These are phyloP conservation scores for Metellina segmentata DNA, from an alignment of 2,888 invertebrate genomes.

Conservation along the genomic window DNA sequence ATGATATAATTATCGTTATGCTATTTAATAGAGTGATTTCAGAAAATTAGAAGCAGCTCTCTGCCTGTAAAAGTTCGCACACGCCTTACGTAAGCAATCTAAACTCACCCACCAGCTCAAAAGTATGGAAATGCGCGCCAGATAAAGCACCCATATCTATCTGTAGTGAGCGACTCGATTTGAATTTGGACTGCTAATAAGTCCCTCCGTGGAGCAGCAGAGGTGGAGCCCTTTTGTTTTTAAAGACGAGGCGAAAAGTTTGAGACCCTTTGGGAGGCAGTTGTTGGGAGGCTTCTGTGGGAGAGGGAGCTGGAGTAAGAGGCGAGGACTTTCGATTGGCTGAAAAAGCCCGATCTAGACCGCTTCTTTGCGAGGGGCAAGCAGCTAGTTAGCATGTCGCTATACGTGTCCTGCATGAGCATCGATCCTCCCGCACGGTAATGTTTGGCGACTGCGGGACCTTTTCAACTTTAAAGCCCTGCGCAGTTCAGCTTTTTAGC, in stretches of 20 bases:
- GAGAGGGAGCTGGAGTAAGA: constrained; percentile 1
- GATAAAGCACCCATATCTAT: no score
- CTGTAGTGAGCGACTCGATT: no score
- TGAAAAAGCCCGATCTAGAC: constrained; percentile 54
- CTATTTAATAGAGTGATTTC: no score
- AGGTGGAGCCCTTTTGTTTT: background rate
- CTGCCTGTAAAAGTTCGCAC: no score
- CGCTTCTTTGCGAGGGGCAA: constrained; percentile 39
- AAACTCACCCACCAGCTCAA: no score
- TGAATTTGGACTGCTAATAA: no score
- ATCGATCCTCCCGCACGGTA: constrained; percentile 44
- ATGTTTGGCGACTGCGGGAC: constrained; percentile 39
- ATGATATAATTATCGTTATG: no score
- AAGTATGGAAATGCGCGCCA: no score
- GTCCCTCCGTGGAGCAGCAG: no score
- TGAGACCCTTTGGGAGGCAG: constrained; percentile 40
- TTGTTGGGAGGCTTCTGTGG: background rate
- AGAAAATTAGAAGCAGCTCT: no score
- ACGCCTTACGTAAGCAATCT: no score
- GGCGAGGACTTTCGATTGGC: constrained; percentile 58
- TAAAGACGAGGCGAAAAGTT: constrained; percentile 27
- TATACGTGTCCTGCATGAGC: constrained; percentile 45
- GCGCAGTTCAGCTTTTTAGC: constrained; percentile 51
- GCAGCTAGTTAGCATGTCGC: constrained; percentile 68
- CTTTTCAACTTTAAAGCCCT: constrained; percentile 62